Percentiles rank a stretch among this genome's conserved stretches.
These are phyloP conservation scores for Hyperoplus lanceolatus DNA, from an alignment of 2,797 vertebrate genomes.

Conservation along the genomic window DNA sequence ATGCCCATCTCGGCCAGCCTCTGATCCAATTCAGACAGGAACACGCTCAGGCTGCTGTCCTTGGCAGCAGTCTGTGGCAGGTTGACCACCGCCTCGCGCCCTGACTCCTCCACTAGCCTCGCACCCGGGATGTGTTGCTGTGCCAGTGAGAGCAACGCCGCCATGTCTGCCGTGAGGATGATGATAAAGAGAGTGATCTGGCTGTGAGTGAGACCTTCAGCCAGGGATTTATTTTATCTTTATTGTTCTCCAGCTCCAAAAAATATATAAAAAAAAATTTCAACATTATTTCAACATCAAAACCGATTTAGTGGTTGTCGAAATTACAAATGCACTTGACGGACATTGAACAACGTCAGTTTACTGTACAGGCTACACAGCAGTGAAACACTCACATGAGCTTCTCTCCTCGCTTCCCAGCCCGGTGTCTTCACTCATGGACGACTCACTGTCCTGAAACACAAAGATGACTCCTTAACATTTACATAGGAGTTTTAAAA, in stretches of 20 bases:
- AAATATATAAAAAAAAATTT: too few species aligned
- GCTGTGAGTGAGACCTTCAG: neutral
- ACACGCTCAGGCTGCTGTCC: constrained; percentile 85
- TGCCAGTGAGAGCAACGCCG: constrained; percentile 82
- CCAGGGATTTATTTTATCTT: neutral
- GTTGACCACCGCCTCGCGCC: constrained; percentile 86
- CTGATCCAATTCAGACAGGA: constrained; percentile 88
- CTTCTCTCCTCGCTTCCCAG: constrained; percentile 86
- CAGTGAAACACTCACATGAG: constrained; percentile 71
- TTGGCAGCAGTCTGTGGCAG: constrained; percentile 87
- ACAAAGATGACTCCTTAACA: constrained; percentile 19
- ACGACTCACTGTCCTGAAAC: constrained; percentile 85
- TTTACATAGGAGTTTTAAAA: neutral
- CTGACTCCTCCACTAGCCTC: constrained; percentile 87
- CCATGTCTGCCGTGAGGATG: constrained; percentile 73
- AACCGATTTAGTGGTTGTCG: neutral
- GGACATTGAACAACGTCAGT: neutral
- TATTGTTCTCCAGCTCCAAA: neutral
- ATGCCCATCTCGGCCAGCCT: constrained; percentile 86
- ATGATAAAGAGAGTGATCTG: neutral
- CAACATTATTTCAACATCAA: neutral
- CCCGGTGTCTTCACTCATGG: constrained; percentile 87
- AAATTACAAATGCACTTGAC: neutral
- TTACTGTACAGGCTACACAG: neutral
- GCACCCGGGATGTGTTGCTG: constrained; percentile 84